Base-by-base conservation (phyloP, 2,888 invertebrate species). In the Argyresthia albistria region DNA sequence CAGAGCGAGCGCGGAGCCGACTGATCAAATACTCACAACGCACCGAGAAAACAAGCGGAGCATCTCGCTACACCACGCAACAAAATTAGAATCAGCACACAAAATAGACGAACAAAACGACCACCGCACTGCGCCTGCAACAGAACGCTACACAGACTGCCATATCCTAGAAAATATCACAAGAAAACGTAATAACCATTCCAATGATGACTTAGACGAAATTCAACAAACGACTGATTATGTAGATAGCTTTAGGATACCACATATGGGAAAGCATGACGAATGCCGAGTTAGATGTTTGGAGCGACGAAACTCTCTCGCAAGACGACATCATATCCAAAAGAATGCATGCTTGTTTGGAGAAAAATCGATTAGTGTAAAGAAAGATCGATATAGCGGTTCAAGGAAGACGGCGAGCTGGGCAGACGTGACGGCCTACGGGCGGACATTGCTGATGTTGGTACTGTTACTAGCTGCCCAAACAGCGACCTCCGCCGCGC, bases 211-310 rank as follows among this genome's bases (percentile, higher is more conserved):
- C 64, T 65, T 75, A 76, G 68, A 69, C 59, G 65, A 73, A 69
- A 66, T 67, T 69, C 64, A 71, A 57, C 62, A 75, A 71, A 61
- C 70, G 79, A 80, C 77, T 76, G 80, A 84, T 68, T 76, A 16
- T 53, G 42, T 83, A 83, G 75, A 77, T 77, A 80, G 76, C 65
- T 72, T 65, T 80, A 81, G 70, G 56, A 69, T 77, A 76, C 65
- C 64, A 60, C 67, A 67, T 68, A 67, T 63, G 56, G 64, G 61
- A 61, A 64, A 67, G n/a, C 12, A 65, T 65, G 66, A 59, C 37
- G 66, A 69, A 71, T 70, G 66, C 63, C 64, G 63, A 67, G 62
- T 65, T 62, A 67, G 73, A 64, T 45, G 15, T 36, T 64, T 64
- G 63, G 71, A 75, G 68, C 70, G 65, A 59, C 71, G 69, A 70